Conservation (phyloP, 2,797 vertebrate species). For the Echeneis naucrates region DNA sequence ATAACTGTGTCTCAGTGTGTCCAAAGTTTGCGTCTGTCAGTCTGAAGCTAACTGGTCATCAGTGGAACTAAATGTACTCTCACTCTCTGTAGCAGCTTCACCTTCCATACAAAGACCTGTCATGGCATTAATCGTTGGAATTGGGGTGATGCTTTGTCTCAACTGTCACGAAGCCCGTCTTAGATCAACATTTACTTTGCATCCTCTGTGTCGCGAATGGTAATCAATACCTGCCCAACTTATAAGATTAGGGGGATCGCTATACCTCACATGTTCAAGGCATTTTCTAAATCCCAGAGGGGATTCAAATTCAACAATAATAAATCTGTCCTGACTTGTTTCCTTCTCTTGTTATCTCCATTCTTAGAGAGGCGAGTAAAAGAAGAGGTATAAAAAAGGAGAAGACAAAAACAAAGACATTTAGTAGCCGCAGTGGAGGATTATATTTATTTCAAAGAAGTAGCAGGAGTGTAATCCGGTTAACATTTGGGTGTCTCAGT, state of each 20-base stretch:
- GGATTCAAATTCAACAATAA: slow-evolving; percentile 33
- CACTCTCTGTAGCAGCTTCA: slow-evolving; percentile 39
- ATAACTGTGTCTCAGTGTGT: no score
- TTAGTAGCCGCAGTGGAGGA: slow-evolving; percentile 61
- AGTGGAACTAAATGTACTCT: background rate
- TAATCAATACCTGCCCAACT: slow-evolving; percentile 39
- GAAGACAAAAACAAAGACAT: slow-evolving; percentile 39
- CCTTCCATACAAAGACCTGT: slow-evolving; percentile 45
- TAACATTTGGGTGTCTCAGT: slow-evolving; percentile 70
- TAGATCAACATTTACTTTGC: slow-evolving; percentile 35
- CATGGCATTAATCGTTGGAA: slow-evolving; percentile 43
- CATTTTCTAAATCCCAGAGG: slow-evolving; percentile 43
- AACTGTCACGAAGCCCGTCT: slow-evolving; percentile 35
- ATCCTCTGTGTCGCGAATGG: slow-evolving; percentile 15
- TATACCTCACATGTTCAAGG: slow-evolving; percentile 11
- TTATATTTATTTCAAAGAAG: slow-evolving; percentile 74
- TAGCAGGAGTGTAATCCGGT: slow-evolving; percentile 72
- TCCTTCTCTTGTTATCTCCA: slow-evolving; percentile 22
- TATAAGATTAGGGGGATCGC: slow-evolving; percentile 13
- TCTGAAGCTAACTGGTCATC: background rate
- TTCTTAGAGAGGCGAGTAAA: slow-evolving; percentile 44
- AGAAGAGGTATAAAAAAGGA: slow-evolving; percentile 39
- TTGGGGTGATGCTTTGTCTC: slow-evolving; percentile 31
- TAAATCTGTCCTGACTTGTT: slow-evolving; percentile 28
- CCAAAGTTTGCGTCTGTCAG: background rate